These are phyloP conservation scores for Philonicus albiceps DNA, from an alignment of 2,888 invertebrate genomes.

Conservation along the genomic window DNA sequence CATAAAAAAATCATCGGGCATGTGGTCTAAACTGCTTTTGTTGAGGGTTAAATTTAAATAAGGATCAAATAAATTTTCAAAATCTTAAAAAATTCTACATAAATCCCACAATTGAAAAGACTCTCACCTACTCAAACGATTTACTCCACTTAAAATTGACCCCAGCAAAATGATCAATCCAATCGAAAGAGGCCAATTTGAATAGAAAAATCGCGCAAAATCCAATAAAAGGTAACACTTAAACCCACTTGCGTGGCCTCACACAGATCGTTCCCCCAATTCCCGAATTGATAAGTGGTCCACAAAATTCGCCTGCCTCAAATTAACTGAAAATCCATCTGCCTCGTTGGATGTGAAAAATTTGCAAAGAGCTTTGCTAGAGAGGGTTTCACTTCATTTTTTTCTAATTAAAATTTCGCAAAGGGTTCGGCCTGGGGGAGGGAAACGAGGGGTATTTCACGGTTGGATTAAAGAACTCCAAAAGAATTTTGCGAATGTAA, in stretches of 20 bases:
- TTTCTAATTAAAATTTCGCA: conserved; percentile 7
- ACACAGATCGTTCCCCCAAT: neutral
- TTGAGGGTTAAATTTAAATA: neutral
- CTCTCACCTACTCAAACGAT: neutral
- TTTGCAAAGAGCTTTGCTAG: neutral
- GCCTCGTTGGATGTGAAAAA: neutral
- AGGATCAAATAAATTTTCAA: neutral
- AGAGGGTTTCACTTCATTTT: neutral
- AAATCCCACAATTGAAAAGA: neutral
- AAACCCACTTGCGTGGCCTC: conserved; percentile 6
- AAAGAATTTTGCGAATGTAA: conserved; percentile 2
- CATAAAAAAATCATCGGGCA: too few species aligned
- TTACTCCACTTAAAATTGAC: neutral
- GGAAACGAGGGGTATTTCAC: neutral
- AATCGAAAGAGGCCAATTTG: conserved; percentile 1
- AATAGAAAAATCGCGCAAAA: neutral
- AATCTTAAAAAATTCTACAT: neutral
- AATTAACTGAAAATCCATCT: conserved; percentile 33
- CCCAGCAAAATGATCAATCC: conserved; percentile 5
- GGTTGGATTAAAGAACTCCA: neutral
- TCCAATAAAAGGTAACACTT: conserved; percentile 25
- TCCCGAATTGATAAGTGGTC: neutral
- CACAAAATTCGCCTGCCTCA: neutral
- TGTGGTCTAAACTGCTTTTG: too few species aligned
- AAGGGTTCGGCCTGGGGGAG: neutral